phyloP scores from a whole-genome alignment of 2,113 vertebrate genomes.

The Ptyas mucosa region DNA sequence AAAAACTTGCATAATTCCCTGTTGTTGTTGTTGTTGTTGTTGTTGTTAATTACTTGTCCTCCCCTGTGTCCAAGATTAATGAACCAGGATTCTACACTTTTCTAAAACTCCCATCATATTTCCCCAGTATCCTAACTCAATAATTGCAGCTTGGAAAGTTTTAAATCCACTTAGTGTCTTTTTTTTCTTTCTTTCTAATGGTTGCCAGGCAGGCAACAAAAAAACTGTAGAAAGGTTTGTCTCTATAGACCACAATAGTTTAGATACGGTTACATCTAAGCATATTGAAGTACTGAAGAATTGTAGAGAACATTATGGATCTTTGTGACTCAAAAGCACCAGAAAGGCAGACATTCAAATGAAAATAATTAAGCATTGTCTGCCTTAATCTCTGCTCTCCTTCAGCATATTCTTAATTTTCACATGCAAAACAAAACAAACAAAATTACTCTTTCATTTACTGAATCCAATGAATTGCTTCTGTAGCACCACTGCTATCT shows the following conservation, averaged over 20 bases:
- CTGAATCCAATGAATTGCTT: constrained; percentile 16
- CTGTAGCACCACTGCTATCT: constrained; percentile 16
- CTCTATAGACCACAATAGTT: background rate
- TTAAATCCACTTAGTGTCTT: background rate
- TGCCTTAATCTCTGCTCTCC: background rate
- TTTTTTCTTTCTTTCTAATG: too few relatives aligned
- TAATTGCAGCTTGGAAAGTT: background rate
- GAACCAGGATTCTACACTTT: background rate
- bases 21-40: background rate
- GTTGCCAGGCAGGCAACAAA: background rate
- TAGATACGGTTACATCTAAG: background rate
- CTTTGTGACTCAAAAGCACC: background rate
- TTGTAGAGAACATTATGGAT: background rate
- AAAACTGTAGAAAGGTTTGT: background rate
- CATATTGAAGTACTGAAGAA: background rate
- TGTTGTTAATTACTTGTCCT: background rate
- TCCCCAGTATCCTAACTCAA: background rate
- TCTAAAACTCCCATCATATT: background rate
- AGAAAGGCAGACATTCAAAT: background rate
- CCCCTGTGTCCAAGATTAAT: background rate
- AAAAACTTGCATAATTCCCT: background rate
- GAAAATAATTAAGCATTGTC: background rate
- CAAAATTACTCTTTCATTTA: constrained; percentile 18
- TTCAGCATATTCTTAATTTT: constrained; percentile 19
- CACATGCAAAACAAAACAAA: background rate